These are phyloP conservation scores for Hydrozoanthus gracilis DNA, from an alignment of 92 coral and sea anemone species.

Conservation along the genomic window DNA sequence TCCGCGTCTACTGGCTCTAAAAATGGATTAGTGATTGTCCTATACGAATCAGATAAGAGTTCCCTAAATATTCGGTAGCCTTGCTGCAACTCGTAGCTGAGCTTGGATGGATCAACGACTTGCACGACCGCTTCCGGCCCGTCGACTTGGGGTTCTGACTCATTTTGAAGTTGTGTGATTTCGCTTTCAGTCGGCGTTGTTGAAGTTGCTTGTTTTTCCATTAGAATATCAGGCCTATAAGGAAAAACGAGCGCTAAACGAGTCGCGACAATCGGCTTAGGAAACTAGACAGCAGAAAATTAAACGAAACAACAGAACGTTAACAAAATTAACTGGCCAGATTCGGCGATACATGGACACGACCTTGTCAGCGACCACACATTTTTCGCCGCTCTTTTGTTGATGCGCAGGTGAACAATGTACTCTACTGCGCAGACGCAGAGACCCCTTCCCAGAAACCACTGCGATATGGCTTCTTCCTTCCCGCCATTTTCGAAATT, in stretches of 20 bases:
- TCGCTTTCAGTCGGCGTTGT: constrained; percentile 42
- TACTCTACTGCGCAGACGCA: constrained; percentile 80
- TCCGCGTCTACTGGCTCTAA: constrained; percentile 96
- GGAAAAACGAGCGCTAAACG: not conserved
- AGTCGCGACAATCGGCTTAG: constrained; percentile 35
- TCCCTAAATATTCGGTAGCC: constrained; percentile 91
- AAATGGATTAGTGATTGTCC: constrained; percentile 94
- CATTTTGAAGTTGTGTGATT: constrained; percentile 25
- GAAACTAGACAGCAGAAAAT: constrained; percentile 45
- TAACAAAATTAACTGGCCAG: not conserved
- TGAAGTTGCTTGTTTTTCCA: constrained; percentile 39
- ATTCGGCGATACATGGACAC: constrained; percentile 42
- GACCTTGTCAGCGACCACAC: constrained; percentile 58
- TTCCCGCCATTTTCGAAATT: constrained; percentile 95
- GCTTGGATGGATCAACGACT: constrained; percentile 75
- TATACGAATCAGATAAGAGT: constrained; percentile 82
- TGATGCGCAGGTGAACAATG: constrained; percentile 88
- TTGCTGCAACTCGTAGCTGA: constrained; percentile 92
- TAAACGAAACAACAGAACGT: constrained; percentile 9
- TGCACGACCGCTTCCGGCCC: constrained; percentile 59
- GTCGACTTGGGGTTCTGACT: constrained; percentile 51
- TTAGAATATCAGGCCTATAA: not conserved
- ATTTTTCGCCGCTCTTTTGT: constrained; percentile 72
- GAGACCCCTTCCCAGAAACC: constrained; percentile 35
- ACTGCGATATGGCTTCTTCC: not conserved